Percentiles rank a stretch among this genome's conserved stretches.
phyloP scores from a whole-genome alignment of 2,113 vertebrate genomes.

The Aptenodytes patagonicus region DNA sequence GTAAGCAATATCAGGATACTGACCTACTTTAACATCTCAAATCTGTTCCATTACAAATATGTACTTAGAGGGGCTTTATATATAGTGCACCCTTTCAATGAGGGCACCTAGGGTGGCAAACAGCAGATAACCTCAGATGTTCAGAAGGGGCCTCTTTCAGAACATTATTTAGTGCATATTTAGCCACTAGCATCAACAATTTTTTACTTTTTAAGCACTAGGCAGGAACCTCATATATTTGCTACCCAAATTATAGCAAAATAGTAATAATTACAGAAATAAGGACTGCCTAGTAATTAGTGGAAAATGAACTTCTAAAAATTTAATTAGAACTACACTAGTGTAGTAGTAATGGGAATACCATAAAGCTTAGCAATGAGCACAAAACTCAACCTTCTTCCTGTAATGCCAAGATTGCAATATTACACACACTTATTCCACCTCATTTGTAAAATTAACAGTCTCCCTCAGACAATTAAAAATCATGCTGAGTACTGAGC shows the following conservation, averaged over 20 bases:
- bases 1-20: background rate
- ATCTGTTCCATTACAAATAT: background rate
- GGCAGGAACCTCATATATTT: background rate
- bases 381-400: background rate
- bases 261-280: background rate
- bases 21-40: background rate
- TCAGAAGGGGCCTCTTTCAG: background rate
- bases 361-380: background rate
- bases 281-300: background rate
- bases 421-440: background rate
- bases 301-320: background rate
- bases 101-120: background rate
- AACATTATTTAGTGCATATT: background rate
- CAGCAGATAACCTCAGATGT: background rate
- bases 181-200: background rate
- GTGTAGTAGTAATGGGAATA: background rate
- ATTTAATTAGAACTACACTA: slow-evolving; percentile 1
- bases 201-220: background rate
- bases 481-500: slow-evolving; percentile 26
- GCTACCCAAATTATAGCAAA: background rate
- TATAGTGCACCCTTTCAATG: background rate
- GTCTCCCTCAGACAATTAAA: slow-evolving; percentile 49
- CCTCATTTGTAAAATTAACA: slow-evolving; percentile 44
- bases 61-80: background rate
- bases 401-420: background rate